Evolutionary conservation across 2,797 vertebrate species (phyloP), one percentile per base, ranked within the genome.

Genomic region (Anguilla pacifica): DNA sequence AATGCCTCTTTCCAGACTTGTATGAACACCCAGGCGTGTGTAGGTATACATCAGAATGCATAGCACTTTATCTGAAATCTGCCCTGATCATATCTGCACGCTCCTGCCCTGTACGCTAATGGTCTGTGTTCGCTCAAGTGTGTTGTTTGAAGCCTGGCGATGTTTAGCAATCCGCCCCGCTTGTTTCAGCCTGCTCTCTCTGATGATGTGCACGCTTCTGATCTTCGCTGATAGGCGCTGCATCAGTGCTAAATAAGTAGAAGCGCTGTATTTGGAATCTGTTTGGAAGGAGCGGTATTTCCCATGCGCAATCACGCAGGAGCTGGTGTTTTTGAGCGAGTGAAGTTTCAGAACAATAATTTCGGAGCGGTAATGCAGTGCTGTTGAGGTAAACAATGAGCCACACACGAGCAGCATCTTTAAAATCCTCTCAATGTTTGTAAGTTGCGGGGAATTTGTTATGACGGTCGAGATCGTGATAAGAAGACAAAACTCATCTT

Each of bases 31-130:
- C 17, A 85, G 89, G 86, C 92, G 89, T 91, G 86, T 91, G 91
- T 88, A 90, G 91, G 91, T 91, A 92, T 91, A 90, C 81, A 19
- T 72, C 86, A 93, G 94, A 94, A 94, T 93, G 93, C 91, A 91
- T 77, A 93, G 89, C 91, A 77, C 88, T 88, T 90, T 89, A 82
- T 91, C 86, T 83, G 46, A 70, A 92, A 93, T 93, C 93, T 91
- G 88, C 90, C 79, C 86, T 85, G 91, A 88, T 85, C 89, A 87
- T 70, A 90, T 90, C 88, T 72, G 86, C 88, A 91, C 85, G 85
- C 74, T 81, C 74, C 88, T 92, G 91, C 92, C 91, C 92, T 84
- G 51, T 88, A 88, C 77, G 70, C 74, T 39, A 79, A 88, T 83
- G 81, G 87, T 84, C 59, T 89, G 31, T 87, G 85, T 88, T 67